Conservation (phyloP, 2,113 vertebrate species). For the pig (Sus scrofa) region DNA sequence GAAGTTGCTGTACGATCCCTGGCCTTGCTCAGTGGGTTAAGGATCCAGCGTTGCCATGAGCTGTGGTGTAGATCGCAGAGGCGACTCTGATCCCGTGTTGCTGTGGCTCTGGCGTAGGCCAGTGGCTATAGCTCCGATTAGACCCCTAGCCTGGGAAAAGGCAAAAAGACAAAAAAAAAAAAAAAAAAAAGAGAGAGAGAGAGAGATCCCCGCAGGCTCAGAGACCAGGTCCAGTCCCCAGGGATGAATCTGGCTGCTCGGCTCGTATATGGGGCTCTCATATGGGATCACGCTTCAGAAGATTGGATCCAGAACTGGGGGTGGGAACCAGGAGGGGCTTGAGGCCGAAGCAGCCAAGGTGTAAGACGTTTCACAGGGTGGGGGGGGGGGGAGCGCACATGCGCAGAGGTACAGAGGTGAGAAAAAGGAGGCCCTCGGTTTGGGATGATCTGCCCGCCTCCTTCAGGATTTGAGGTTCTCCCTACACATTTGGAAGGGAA, state of each 20-base stretch:
- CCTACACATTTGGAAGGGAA: not conserved
- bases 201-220: accelerated
- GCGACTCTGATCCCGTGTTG: too few relatives aligned
- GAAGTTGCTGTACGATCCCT: too few relatives aligned
- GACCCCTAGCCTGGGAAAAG: too few relatives aligned
- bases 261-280: too few relatives aligned
- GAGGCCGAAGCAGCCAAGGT: not conserved
- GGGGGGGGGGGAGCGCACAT: accelerated
- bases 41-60: too few relatives aligned
- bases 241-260: not conserved
- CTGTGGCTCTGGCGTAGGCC: too few relatives aligned
- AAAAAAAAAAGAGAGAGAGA: too few relatives aligned
- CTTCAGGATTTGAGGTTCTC: not conserved
- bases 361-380: not conserved
- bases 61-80: too few relatives aligned
- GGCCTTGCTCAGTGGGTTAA: too few relatives aligned
- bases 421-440: not conserved
- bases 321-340: not conserved
- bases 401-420: accelerated
- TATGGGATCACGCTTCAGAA: not conserved
- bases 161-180: too few relatives aligned
- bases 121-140: too few relatives aligned
- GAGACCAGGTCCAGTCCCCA: not conserved
- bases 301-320: not conserved
- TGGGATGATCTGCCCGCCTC: not conserved